Base-by-base conservation (phyloP, 1,140 invertebrate species). In the Heliconius hewitsoni region DNA sequence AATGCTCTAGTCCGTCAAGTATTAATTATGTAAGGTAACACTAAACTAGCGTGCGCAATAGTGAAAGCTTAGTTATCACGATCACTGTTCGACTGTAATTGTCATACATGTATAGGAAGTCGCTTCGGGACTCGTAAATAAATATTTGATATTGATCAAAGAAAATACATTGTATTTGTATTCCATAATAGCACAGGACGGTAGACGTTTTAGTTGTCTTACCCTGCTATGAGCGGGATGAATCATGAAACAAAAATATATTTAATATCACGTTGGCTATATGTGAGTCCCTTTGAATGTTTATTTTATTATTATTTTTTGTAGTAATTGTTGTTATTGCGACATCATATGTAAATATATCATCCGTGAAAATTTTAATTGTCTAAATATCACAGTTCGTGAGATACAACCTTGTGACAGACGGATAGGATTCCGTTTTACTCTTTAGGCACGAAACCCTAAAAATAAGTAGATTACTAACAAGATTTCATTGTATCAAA, bases 11-110 rank as follows among this genome's bases (percentile, higher is more conserved):
- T n/a, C 39, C 39, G 73, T 79, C 78, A 75, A 71, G 78, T 75
- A 81, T 78, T 71, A 79, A 77, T 85, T 85, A 82, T 79, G 46
- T 77, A 83, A 83, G 73, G 74, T 76, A 71, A 81, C 77, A 77
- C 71, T 78, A 46, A 52, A 80, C 50, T 23, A 72, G 71, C 71
- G 71, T 37, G 71, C 66, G 50, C 34, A 73, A 77, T 34, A 82
- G 81, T 78, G 81, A 82, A 82, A 82, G 80, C 71, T 76, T 72
- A 60, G 37, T 70, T 81, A 81, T 81, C 78, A 70, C 78, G 75
- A 81, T 71, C 34, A 80, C 73, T 72, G 55, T 80, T 76, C 78
- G 77, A 79, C 76, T 46, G 34, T 83, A 78, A 82, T 80, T 80
- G 75, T 80, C 71, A 78, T 71, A 71, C 23, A 66, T 60, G 74